These are phyloP conservation scores for Acestrorhynchus altus DNA, from an alignment of 2,797 vertebrate species.

Conservation along the genomic window DNA sequence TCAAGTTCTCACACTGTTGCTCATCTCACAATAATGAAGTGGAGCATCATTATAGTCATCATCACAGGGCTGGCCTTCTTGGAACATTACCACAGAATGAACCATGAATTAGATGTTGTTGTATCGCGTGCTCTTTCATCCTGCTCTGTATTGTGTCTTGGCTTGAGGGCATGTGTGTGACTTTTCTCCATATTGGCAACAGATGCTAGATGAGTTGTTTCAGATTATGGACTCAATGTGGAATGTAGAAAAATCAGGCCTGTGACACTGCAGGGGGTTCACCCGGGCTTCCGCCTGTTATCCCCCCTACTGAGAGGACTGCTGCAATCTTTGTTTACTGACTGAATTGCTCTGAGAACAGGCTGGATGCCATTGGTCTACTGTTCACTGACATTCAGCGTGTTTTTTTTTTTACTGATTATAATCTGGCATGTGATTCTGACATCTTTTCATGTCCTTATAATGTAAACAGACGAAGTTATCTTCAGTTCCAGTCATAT, in stretches of 20 bases:
- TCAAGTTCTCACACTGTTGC: not conserved
- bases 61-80: not conserved
- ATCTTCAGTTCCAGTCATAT: not conserved
- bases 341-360: not conserved
- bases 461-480: not conserved
- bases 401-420: slow-evolving; percentile 6
- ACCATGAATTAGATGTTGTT: not conserved
- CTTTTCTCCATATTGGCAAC: slow-evolving; percentile 63
- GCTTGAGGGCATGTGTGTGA: slow-evolving; percentile 37
- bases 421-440: not conserved
- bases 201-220: slow-evolving; percentile 73
- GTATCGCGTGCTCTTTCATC: not conserved
- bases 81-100: not conserved
- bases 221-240: slow-evolving; percentile 77
- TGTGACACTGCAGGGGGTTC: slow-evolving; percentile 7
- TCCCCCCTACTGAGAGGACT: not conserved
- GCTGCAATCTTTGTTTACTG: slow-evolving; percentile 11
- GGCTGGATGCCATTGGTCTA: not conserved
- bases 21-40: slow-evolving; percentile 14
- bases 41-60: not conserved
- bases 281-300: not conserved
- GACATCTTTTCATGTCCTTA: not conserved
- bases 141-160: slow-evolving; percentile 35
- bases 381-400: not conserved
- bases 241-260: slow-evolving; percentile 66